phyloP scores from a whole-genome alignment of 2,888 invertebrate genomes.

The Pediacus dermestoides region DNA sequence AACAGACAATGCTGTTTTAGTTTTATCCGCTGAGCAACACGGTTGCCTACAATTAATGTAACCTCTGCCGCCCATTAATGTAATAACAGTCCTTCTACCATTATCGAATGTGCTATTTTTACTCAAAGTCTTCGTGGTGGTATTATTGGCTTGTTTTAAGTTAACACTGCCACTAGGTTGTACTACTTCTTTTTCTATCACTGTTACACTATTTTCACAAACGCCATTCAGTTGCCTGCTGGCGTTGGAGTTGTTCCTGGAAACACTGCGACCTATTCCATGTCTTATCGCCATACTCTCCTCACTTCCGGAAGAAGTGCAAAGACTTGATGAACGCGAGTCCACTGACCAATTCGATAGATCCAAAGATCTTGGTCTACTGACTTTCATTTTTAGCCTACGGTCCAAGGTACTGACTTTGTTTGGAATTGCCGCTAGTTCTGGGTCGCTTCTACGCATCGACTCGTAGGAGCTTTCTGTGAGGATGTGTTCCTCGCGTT shows the following conservation, averaged over 20 bases:
- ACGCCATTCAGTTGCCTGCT: slow-evolving; percentile 58
- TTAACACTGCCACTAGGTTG: slow-evolving; percentile 22
- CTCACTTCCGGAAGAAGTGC: slow-evolving; percentile 83
- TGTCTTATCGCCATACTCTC: slow-evolving; percentile 70
- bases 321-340: slow-evolving; percentile 75
- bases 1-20: slow-evolving; percentile 47
- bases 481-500: slow-evolving; percentile 69
- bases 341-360: slow-evolving; percentile 87
- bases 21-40: slow-evolving; percentile 58
- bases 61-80: slow-evolving; percentile 83
- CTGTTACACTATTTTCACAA: slow-evolving; percentile 33
- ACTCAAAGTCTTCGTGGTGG: slow-evolving; percentile 34
- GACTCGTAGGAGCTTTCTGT: slow-evolving; percentile 73
- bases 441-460: slow-evolving; percentile 76
- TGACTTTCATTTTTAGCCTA: slow-evolving; percentile 76
- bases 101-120: slow-evolving; percentile 34
- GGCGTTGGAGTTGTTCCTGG: slow-evolving; percentile 72
- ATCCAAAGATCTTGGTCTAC: slow-evolving; percentile 76
- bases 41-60: slow-evolving; percentile 83
- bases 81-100: slow-evolving; percentile 72
- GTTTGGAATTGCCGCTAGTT: slow-evolving; percentile 76
- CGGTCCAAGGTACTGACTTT: slow-evolving; percentile 79
- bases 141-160: slow-evolving; percentile 21
- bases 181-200: slow-evolving; percentile 20
- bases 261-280: slow-evolving; percentile 59